phyloP scores from a whole-genome alignment of 2,888 invertebrate genomes.

The Caenorhabditis sp. region DNA sequence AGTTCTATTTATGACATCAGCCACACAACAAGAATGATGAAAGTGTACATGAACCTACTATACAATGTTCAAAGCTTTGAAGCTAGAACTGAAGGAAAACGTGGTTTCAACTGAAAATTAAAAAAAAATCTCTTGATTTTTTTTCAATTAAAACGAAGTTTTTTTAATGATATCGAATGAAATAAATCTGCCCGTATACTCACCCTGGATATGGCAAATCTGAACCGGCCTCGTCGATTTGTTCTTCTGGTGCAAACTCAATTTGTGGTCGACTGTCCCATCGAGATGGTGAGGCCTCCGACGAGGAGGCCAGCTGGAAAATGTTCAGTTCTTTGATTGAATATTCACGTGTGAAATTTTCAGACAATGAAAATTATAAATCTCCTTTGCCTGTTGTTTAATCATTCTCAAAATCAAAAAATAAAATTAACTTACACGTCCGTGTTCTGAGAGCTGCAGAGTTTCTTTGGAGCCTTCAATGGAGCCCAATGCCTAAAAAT shows the following conservation, averaged over 20 bases:
- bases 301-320: constrained; percentile 48
- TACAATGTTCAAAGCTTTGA: too few species aligned
- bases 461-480: constrained; percentile 54
- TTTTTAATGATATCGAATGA: too few species aligned
- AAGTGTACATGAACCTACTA: too few species aligned
- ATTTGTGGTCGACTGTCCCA: constrained; percentile 51
- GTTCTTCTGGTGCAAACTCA: constrained; percentile 59
- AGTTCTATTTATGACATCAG: too few species aligned
- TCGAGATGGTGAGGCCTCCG: constrained; percentile 49
- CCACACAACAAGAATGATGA: too few species aligned
- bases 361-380: too few species aligned
- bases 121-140: background rate
- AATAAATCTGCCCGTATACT: too few species aligned
- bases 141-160: too few species aligned
- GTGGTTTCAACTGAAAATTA: too few species aligned
- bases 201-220: constrained; percentile 69
- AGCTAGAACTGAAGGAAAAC: too few species aligned
- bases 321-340: background rate
- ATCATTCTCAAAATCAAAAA: background rate
- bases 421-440: constrained; percentile 33
- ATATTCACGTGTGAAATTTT: background rate
- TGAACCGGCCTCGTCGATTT: constrained; percentile 49
- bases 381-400: background rate
- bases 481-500: constrained; percentile 42
- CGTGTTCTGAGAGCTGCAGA: constrained; percentile 52